Conservation (phyloP, 2,797 vertebrate species). For the Coregonus ussuriensis region DNA sequence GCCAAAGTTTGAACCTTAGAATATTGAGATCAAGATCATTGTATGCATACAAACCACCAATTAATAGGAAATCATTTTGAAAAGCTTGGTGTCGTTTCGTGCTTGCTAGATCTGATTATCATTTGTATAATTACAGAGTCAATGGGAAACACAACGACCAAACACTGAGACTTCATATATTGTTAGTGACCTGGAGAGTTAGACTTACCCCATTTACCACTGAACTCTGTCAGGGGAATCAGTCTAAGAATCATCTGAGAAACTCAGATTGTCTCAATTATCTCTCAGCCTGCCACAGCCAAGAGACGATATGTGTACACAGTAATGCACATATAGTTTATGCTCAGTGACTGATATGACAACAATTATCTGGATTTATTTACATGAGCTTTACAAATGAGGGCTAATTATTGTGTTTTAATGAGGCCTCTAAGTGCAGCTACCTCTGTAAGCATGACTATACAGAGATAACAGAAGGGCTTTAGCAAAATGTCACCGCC, state of each 20-base stretch:
- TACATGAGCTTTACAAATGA: slow-evolving; percentile 80
- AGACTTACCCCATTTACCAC: background rate
- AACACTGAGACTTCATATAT: background rate
- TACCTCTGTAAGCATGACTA: slow-evolving; percentile 51
- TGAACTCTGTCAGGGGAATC: background rate
- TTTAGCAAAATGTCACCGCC: slow-evolving; percentile 85
- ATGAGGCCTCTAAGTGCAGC: slow-evolving; percentile 72
- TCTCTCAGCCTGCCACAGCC: background rate
- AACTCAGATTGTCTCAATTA: background rate
- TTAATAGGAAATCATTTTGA: slow-evolving; percentile 46
- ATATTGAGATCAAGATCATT: slow-evolving; percentile 49
- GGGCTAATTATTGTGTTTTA: slow-evolving; percentile 79
- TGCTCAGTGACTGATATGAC: slow-evolving; percentile 63
- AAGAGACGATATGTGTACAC: background rate
- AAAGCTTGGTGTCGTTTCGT: slow-evolving; percentile 33
- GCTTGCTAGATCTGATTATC: slow-evolving; percentile 42
- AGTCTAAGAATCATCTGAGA: background rate
- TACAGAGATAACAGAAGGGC: slow-evolving; percentile 72
- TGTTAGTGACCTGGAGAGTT: background rate
- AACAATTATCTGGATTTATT: slow-evolving; percentile 73
- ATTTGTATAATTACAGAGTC: slow-evolving; percentile 42
- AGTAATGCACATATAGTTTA: slow-evolving; percentile 29
- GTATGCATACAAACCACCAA: slow-evolving; percentile 63
- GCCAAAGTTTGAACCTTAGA: slow-evolving; percentile 1
- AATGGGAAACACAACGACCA: slow-evolving; percentile 18